A percentile compares a stretch with the other conserved stretches of the same genome.
Evolutionary conservation across 2,888 invertebrate genomes (phyloP).

Genomic region (Orthosia gracilis): DNA sequence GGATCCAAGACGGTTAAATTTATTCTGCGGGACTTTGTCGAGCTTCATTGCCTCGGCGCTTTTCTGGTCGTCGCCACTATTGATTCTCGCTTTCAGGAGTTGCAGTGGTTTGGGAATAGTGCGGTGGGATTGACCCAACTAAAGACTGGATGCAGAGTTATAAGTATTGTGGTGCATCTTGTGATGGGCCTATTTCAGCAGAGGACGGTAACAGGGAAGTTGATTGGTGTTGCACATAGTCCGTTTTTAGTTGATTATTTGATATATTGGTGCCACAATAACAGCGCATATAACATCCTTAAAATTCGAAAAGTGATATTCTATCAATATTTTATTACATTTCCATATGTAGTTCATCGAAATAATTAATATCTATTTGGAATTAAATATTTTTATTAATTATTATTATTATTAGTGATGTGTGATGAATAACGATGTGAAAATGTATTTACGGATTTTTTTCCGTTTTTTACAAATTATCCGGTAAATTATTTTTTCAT

Average conservation of each 20-base stretch:
- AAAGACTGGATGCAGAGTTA: neutral
- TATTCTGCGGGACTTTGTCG: no score
- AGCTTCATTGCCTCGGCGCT: no score
- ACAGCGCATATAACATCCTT: slow-evolving; percentile 49
- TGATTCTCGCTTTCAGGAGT: no score
- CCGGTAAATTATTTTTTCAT: neutral
- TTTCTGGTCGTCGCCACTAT: no score
- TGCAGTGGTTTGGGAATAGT: no score
- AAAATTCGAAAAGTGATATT: slow-evolving; percentile 64
- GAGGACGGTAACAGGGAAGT: neutral
- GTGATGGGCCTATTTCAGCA: neutral
- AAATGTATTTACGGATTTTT: slow-evolving; percentile 3
- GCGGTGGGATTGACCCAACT: no score
- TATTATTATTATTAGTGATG: slow-evolving; percentile 29
- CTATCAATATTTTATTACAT: slow-evolving; percentile 58
- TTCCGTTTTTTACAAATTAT: neutral
- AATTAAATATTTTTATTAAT: slow-evolving; percentile 45
- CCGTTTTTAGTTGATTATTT: neutral
- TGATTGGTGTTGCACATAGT: neutral
- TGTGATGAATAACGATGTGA: slow-evolving; percentile 42
- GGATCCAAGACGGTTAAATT: no score
- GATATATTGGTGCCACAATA: slow-evolving; percentile 12
- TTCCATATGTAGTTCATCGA: slow-evolving; percentile 38
- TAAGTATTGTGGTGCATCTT: neutral
- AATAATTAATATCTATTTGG: slow-evolving; percentile 54